These are phyloP conservation scores for Pteromalus puparum DNA, from an alignment of 1,140 invertebrate species.

Conservation along the genomic window DNA sequence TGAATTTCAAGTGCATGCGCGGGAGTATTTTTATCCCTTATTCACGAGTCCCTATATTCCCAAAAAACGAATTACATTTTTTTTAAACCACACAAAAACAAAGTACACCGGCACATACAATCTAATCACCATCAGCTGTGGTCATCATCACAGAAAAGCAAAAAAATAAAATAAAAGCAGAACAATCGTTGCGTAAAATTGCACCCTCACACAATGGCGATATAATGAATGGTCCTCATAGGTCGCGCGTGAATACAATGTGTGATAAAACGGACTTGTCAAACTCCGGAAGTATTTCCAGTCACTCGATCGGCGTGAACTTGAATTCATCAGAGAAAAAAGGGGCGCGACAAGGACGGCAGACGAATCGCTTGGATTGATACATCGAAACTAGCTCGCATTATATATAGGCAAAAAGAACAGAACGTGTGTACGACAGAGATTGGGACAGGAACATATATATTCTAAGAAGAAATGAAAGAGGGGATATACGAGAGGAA, in stretches of 20 bases:
- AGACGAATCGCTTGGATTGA: background rate
- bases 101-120: background rate
- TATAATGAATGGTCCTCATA: constrained; percentile 1
- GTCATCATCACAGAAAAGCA: background rate
- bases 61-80: background rate
- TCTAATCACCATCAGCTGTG: background rate
- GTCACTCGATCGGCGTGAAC: background rate
- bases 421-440: background rate
- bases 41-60: background rate
- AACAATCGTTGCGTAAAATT: constrained; percentile 13
- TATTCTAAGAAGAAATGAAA: background rate
- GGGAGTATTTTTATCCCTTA: background rate
- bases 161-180: background rate
- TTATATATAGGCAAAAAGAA: background rate
- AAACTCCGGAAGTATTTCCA: constrained; percentile 21
- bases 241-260: background rate
- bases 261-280: constrained; percentile 14
- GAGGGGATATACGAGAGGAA: background rate
- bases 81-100: background rate
- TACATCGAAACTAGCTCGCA: background rate
- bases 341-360: constrained; percentile 4
- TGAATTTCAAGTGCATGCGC: background rate
- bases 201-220: background rate
- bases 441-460: background rate
- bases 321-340: constrained; percentile 35